phyloP scores from a whole-genome alignment of 1,140 invertebrate genomes.

The Arctopsyche grandis region DNA sequence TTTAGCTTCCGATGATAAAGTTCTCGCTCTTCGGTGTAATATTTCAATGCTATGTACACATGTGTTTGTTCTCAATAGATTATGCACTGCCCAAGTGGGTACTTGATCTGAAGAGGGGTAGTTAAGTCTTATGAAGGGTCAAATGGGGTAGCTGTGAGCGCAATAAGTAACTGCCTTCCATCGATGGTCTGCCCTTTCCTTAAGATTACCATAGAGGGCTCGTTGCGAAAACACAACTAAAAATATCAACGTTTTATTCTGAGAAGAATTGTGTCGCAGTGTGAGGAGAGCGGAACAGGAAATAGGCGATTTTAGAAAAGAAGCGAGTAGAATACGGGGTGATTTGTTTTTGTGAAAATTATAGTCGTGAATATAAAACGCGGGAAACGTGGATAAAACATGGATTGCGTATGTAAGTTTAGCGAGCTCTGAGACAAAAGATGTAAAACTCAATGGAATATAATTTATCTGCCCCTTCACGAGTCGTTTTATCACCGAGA shows the following conservation, averaged over 20 bases:
- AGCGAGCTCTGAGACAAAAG: slow-evolving; percentile 11
- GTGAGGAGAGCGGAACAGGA: background rate
- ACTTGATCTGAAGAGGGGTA: slow-evolving; percentile 25
- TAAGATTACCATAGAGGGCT: slow-evolving; percentile 26
- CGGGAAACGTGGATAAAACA: background rate
- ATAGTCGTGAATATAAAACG: slow-evolving; percentile 9
- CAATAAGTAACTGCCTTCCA: slow-evolving; percentile 45
- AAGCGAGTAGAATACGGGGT: background rate
- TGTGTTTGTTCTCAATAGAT: slow-evolving; percentile 43
- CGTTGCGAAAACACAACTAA: background rate
- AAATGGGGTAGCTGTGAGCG: slow-evolving; percentile 30
- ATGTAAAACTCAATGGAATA: slow-evolving; percentile 34
- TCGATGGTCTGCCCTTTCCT: slow-evolving; percentile 40
- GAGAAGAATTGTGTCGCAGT: background rate
- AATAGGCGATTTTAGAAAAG: background rate
- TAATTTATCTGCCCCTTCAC: slow-evolving; percentile 35
- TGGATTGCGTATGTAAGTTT: slow-evolving; percentile 27
- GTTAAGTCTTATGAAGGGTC: slow-evolving; percentile 38
- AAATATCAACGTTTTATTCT: slow-evolving; percentile 3
- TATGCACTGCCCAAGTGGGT: slow-evolving; percentile 35
- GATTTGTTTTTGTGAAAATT: background rate
- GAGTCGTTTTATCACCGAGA: slow-evolving; percentile 38
- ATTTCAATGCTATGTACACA: slow-evolving; percentile 12
- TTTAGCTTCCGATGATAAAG: no score
- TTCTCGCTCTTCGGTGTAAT: background rate